Conservation (phyloP, 1,140 invertebrate genomes). For the Drosophila kohkoa region DNA sequence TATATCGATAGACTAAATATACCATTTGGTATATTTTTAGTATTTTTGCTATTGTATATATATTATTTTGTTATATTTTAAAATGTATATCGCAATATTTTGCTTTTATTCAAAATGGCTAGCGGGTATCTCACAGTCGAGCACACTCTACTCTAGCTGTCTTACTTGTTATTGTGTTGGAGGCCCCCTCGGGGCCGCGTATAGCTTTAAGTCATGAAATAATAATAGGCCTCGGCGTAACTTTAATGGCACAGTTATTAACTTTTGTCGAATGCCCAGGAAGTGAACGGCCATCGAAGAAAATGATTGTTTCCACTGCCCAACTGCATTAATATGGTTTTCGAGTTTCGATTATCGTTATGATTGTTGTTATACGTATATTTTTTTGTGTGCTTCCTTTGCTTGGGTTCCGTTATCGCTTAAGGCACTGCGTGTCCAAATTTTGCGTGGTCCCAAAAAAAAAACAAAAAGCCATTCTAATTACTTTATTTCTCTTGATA, state of each 20-base stretch:
- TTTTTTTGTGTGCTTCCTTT: conserved; percentile 15
- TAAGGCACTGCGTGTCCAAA: conserved; percentile 6
- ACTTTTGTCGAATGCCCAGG: conserved; percentile 63
- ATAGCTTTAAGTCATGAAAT: conserved; percentile 74
- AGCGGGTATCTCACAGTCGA: too few species aligned
- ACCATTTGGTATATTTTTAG: too few species aligned
- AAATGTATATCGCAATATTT: too few species aligned
- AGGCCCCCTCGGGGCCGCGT: conserved; percentile 16
- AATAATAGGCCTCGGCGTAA: conserved; percentile 63
- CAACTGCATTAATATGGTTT: conserved; percentile 30
- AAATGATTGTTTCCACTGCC: conserved; percentile 56
- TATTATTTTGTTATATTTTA: too few species aligned
- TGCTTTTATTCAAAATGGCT: too few species aligned
- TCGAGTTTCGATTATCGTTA: conserved; percentile 34
- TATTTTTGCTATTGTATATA: too few species aligned
- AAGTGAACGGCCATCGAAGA: conserved; percentile 48
- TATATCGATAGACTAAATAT: too few species aligned
- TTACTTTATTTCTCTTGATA: conserved; percentile 20
- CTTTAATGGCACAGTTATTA: conserved; percentile 76
- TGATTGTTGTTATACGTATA: conserved; percentile 47
- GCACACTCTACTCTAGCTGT: too few species aligned
- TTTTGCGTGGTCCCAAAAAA: too few species aligned
- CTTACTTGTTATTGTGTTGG: too few species aligned
- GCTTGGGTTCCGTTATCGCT: not conserved
- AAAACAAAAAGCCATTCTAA: conserved; percentile 4